Evolutionary conservation across 1,140 invertebrate species (phyloP).

Genomic region (Zaprionus vittiger): DNA sequence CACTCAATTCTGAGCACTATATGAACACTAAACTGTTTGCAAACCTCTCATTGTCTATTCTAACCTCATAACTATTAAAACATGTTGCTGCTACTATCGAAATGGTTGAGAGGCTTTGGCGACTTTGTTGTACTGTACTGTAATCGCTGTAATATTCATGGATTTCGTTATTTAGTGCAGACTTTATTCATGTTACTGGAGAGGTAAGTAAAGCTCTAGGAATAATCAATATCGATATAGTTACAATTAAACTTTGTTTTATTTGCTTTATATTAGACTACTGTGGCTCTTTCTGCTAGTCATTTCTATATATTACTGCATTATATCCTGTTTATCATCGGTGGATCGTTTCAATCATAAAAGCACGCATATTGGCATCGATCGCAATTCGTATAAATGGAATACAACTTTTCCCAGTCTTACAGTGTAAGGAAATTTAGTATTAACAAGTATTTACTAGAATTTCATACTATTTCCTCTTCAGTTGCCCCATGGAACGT

Average conservation of each 20-base stretch:
- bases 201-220: constrained; percentile 32
- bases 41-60: neutral
- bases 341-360: constrained; percentile 70
- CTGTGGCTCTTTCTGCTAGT: constrained; percentile 69
- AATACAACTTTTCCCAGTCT: constrained; percentile 88
- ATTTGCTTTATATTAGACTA: constrained; percentile 35
- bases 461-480: neutral
- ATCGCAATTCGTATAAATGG: constrained; percentile 89
- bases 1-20: neutral
- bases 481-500: constrained; percentile 84
- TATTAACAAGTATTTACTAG: too few relatives aligned
- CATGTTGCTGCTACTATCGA: neutral
- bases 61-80: neutral
- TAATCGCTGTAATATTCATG: constrained; percentile 63
- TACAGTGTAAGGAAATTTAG: constrained; percentile 74
- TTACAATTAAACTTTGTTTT: neutral
- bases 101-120: constrained; percentile 9
- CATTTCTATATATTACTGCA: constrained; percentile 61
- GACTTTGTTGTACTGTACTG: constrained; percentile 62
- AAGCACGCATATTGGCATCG: constrained; percentile 88
- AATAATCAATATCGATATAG: neutral
- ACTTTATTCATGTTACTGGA: constrained; percentile 55
- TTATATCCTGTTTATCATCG: constrained; percentile 66
- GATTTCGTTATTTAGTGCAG: constrained; percentile 62
- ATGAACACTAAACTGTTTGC: neutral